Evolutionary conservation across 2,797 vertebrate species (phyloP).

Genomic region (Sebastolobus alascanus): DNA sequence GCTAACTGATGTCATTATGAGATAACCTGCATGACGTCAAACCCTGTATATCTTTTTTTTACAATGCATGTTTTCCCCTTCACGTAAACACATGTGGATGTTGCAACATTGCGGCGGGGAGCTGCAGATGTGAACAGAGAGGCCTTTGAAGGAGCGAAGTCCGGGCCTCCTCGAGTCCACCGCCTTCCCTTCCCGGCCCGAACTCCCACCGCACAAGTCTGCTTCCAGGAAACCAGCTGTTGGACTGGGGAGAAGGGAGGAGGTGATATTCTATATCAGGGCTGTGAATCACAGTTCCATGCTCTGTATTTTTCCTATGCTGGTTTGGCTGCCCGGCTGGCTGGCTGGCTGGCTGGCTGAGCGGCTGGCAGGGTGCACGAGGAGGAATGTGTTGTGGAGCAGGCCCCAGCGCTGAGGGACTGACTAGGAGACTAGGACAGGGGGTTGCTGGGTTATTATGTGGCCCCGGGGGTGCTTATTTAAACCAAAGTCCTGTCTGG

Average conservation of each 20-base stretch:
- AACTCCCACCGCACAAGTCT: constrained; percentile 70
- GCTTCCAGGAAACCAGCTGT: constrained; percentile 87
- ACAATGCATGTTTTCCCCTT: constrained; percentile 38
- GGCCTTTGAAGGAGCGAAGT: constrained; percentile 67
- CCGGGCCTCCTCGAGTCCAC: constrained; percentile 45
- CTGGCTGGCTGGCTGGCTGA: constrained; percentile 66
- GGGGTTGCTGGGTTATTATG: constrained; percentile 79
- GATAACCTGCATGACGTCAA: constrained; percentile 58
- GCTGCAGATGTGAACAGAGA: constrained; percentile 69
- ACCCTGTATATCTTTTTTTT: constrained; percentile 26
- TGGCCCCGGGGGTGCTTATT: constrained; percentile 79
- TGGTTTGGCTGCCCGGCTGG: constrained; percentile 75
- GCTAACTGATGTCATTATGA: constrained; percentile 57
- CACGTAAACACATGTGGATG: constrained; percentile 43
- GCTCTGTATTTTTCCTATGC: constrained; percentile 83
- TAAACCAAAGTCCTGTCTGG: constrained; percentile 83
- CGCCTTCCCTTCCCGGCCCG: constrained; percentile 34
- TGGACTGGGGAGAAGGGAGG: constrained; percentile 73
- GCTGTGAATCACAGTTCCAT: constrained; percentile 84
- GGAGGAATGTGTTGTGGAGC: constrained; percentile 77
- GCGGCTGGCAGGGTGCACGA: constrained; percentile 62
- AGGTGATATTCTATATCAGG: constrained; percentile 85
- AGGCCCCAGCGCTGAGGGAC: constrained; percentile 63
- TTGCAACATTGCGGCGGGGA: constrained; percentile 51
- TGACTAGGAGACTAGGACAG: constrained; percentile 65